Conservation (phyloP, 2,113 vertebrate genomes). For the Sander vitreus region DNA sequence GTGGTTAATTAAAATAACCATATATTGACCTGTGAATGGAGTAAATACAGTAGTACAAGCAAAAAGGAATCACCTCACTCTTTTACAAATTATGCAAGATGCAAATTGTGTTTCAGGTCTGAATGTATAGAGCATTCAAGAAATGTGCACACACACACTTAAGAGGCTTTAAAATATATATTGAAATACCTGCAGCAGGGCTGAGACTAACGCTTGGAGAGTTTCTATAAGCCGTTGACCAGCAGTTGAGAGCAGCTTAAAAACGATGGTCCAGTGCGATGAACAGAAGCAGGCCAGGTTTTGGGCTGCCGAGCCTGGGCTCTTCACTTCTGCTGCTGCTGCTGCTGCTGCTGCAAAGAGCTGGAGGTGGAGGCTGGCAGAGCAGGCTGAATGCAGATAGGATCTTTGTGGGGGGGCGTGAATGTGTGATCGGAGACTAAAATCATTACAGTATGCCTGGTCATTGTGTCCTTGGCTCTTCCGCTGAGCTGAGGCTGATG, state of each 20-base stretch:
- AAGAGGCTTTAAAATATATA: not conserved
- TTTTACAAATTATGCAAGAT: constrained; percentile 24
- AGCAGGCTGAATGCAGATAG: constrained; percentile 77
- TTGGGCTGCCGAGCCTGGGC: constrained; percentile 18
- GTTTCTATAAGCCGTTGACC: constrained; percentile 9
- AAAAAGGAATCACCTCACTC: not conserved
- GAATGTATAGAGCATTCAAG: constrained; percentile 5
- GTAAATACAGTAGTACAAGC: constrained; percentile 12
- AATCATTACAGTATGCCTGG: constrained; percentile 83
- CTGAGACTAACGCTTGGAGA: constrained; percentile 12
- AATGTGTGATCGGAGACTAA: constrained; percentile 84
- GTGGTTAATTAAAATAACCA: constrained; percentile 46
- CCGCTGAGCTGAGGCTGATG: constrained; percentile 65
- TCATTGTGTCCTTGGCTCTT: constrained; percentile 84
- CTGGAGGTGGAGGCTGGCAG: constrained; percentile 66
- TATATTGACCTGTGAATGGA: not conserved
- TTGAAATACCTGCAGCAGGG: constrained; percentile 39
- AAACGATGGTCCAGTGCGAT: constrained; percentile 18
- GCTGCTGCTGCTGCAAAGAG: constrained; percentile 40
- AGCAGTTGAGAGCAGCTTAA: constrained; percentile 23
- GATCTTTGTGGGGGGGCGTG: constrained; percentile 76
- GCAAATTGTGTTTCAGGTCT: constrained; percentile 38
- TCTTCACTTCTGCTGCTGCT: constrained; percentile 20
- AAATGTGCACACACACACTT: constrained; percentile 2
- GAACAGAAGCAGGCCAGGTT: constrained; percentile 33